These are phyloP conservation scores for Corydoras sp. DNA, from an alignment of 2,113 vertebrate genomes.

Conservation along the genomic window DNA sequence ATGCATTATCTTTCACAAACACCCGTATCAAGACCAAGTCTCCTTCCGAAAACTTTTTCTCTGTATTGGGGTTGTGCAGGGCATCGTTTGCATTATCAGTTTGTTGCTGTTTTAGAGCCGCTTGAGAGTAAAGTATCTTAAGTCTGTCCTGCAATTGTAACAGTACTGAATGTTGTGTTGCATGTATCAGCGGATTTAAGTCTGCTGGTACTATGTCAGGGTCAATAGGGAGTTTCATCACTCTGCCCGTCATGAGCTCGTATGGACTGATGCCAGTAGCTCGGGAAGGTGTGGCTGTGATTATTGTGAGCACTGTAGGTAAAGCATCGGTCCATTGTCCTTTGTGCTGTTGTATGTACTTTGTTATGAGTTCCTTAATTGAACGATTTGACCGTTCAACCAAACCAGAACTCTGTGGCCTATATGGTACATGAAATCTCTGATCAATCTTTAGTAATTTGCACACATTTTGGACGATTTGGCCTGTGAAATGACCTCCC, in stretches of 20 bases:
- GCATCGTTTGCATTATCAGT: conserved; percentile 4
- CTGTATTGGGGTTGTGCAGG: not conserved
- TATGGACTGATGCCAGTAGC: conserved; percentile 2
- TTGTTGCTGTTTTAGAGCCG: not conserved
- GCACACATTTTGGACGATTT: not conserved
- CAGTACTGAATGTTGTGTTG: not conserved
- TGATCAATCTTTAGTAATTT: not conserved
- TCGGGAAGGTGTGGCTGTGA: not conserved
- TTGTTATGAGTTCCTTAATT: conserved; percentile 6
- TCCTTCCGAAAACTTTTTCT: conserved; percentile 10
- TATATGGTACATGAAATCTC: conserved; percentile 1
- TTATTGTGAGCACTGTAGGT: not conserved
- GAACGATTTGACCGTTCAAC: not conserved
- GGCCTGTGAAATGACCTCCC: not conserved
- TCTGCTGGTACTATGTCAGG: conserved; percentile 6
- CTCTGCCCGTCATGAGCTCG: conserved; percentile 14
- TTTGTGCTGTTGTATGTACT: conserved; percentile 5
- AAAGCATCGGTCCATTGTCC: conserved; percentile 7
- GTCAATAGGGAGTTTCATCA: conserved; percentile 12
- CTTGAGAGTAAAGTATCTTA: not conserved
- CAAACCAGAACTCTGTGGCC: conserved; percentile 5
- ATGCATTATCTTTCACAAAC: conserved; percentile 22
- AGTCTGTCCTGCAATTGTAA: not conserved
- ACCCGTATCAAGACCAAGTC: conserved; percentile 5
- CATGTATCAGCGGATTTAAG: not conserved